Evolutionary conservation across 1,140 invertebrate species (phyloP), one percentile per base, ranked within the genome.

Genomic region (Magallana gigas): DNA sequence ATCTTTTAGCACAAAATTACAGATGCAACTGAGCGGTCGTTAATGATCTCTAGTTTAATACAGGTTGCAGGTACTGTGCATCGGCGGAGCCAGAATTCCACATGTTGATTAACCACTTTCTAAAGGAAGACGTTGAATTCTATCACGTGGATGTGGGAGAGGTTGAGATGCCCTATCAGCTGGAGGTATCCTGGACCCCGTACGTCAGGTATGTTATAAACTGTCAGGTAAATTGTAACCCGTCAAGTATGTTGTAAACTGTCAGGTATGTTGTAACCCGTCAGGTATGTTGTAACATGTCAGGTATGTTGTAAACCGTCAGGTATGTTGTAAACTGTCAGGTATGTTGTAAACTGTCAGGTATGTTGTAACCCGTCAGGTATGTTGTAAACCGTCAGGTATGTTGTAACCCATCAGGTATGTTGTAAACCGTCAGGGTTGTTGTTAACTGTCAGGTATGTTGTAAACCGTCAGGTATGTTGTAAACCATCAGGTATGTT

Each of bases 71-170:
- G 14, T 76, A 29, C 36, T 76, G 68, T 29, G 68, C 68, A 36
- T 18, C 68, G 14, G 36, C 68, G 36, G 68, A 76, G 14, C 68
- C 68, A 8, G 36, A 76, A 36, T 76, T 76, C 36, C 68, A 76
- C 11, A 76, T 76, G 68, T 76, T 76, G 23, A 76, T 76, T 36
- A 29, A 76, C 36, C 68, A 76, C 14, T 76, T 76, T 11, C 18
- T 29, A 29, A 76, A 76, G 36, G 68, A 76, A 76, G 18, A 76
- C 8, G 68, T 76, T 1, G 23, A 76, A 12, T 76, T 76, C 14
- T 76, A 12, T 29, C 68, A 76, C 14, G 68, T 76, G 23, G 68
- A 76, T 76, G 68, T 76, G 11, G 23, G 68, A 0, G 68, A 76
- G 29, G 29, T 76, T 9, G 68, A 76, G 12, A 76, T 76, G 68